Base-by-base conservation (phyloP, 1,140 invertebrate species). In the Caenorhabditis brenneri region DNA sequence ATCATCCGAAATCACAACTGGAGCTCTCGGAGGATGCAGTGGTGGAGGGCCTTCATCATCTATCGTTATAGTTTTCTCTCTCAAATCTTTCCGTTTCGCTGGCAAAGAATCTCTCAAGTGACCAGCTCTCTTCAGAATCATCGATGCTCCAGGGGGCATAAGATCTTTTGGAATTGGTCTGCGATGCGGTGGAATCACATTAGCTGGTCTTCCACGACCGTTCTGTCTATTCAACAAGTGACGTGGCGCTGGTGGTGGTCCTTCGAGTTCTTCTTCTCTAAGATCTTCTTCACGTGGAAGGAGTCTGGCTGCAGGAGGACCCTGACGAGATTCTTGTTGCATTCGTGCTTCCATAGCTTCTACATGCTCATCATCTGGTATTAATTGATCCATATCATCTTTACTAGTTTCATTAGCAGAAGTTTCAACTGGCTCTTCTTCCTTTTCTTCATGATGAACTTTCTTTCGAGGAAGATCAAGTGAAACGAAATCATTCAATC, bases 121-220 rank as follows among this genome's bases (percentile, higher is more conserved):
- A 27, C 60, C 24, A 6, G 12, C 12, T 39, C 31, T 24, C 22
- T 36, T 39, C 58, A 65, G 10, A 7, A 10, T 36, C 39, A 42
- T 12, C 19, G 10, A 10, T 9, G n/a, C 12, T 9, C 65, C 65
- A 4, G 65, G 65, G 19, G 65, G 65, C 19, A 74, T 29, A 7
- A 74, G n/a, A 46, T 74, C 65, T 42, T 74, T 74, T 9, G 65
- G 65, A 19, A 74, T 19, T 1, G 65, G 65, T 12, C 65, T 33
- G 24, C 65, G 65, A 42, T 74, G 65, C n/a, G 65, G 65, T 74
- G 65, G 65, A 74, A 74, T 42, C 7, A 36, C 36, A 24, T 74
- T 74, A 3, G 65, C 65, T 5, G 65, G 65, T 15, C 65, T 12
- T 2, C 65, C 65, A 24, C 65, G 33, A 12, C 65, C 24, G 24